Evolutionary conservation across 2,888 invertebrate genomes (phyloP).

Genomic region (Drosophila meridionalis): DNA sequence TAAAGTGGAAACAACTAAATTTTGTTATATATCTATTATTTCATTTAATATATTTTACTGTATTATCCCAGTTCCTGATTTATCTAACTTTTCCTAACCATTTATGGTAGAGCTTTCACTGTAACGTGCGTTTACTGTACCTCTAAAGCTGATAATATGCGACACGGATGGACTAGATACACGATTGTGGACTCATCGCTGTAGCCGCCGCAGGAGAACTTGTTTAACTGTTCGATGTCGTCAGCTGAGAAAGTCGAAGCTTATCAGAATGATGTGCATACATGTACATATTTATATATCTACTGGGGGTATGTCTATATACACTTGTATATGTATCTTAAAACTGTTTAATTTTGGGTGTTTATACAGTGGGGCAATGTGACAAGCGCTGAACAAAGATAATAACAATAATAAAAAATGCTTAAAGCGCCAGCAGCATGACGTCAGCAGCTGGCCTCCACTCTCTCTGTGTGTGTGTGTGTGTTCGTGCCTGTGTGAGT

Average conservation of each 20-base stretch:
- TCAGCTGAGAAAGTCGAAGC: constrained; percentile 86
- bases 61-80: background rate
- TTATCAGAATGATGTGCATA: constrained; percentile 25
- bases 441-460: constrained; percentile 57
- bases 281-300: background rate
- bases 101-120: constrained; percentile 8
- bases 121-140: constrained; percentile 65
- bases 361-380: constrained; percentile 44
- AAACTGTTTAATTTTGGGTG: constrained; percentile 36
- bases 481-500: constrained; percentile 22
- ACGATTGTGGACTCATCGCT: constrained; percentile 94
- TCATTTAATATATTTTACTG: background rate
- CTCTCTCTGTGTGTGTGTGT: background rate
- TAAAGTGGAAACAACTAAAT: too few relatives aligned
- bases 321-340: background rate
- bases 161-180: constrained; percentile 94
- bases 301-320: background rate
- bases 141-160: constrained; percentile 93
- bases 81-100: background rate
- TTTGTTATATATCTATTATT: background rate
- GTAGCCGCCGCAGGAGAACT: constrained; percentile 93
- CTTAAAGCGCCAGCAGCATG: constrained; percentile 39
- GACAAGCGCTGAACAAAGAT: constrained; percentile 48
- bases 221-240: constrained; percentile 93
- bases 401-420: constrained; percentile 34